Base-by-base conservation (phyloP, 2,797 vertebrate genomes). In the Cyclura pinguis region DNA sequence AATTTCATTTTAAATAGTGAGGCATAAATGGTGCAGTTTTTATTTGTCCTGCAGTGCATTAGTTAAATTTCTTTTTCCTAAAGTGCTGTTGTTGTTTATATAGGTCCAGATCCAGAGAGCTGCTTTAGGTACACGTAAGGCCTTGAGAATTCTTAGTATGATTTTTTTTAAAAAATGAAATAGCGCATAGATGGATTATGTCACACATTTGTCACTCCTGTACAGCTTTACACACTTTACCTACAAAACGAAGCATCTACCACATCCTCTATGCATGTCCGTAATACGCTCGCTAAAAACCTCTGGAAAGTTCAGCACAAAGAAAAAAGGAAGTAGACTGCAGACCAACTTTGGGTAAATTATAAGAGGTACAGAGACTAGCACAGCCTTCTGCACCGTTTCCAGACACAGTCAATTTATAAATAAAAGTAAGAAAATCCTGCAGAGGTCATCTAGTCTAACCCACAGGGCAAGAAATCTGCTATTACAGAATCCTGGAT, bases 41-140 rank as follows among this genome's bases (percentile, higher is more conserved):
- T 80, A n/a, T 90, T 86, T 18, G 86, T 59, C 88, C 76, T 84
- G 42, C 55, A 85, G 62, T 82, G 86, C 47, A 55, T 93, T 92
- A 93, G 14, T 55, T 74, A 16, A 50, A 27, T 9, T 27, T 1
- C 72, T 24, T 1, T 87, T 92, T 67, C 77, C 84, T 93, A 82
- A 74, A 83, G 78, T 90, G 59, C 62, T 86, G 55, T 91, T 74
- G 18, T 85, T 38, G 27, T 84, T 82, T 82, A 73, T 24, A 29
- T 38, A 47, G 35, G 16, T n/a, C 35, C 52, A 18, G 87, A 59
- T 59, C 87, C n/a, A 72, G 82, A 88, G 27, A 88, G n/a, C 35
- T 73, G 42, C 52, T 73, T 57, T 42, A 42, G 67, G 62, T 1
- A 72, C 50, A 87, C n/a, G 62, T 81, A 38, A 32, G 16, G 57